phyloP scores from a whole-genome alignment of 2,888 invertebrate genomes.

The Leptura quadrifasciata region DNA sequence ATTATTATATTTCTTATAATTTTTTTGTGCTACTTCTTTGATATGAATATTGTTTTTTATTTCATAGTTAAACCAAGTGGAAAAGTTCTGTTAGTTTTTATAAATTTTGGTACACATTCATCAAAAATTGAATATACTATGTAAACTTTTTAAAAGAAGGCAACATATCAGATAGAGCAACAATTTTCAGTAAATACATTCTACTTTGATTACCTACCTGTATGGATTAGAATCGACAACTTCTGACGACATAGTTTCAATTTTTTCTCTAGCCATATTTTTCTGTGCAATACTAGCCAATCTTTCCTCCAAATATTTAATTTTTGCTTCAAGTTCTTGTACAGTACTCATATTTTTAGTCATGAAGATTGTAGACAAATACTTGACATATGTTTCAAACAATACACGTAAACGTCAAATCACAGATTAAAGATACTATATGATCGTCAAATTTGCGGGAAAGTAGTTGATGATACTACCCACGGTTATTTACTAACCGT shows the following conservation, averaged over 20 bases:
- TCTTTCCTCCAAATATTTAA: slow-evolving; percentile 80
- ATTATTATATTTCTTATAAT: no score
- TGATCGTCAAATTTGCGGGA: slow-evolving; percentile 15
- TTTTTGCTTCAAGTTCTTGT: slow-evolving; percentile 78
- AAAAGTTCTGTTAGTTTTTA: no score
- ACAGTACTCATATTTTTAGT: slow-evolving; percentile 77
- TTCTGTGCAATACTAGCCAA: slow-evolving; percentile 70
- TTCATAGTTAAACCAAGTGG: no score
- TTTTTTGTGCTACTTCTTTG: no score
- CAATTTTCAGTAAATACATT: no score
- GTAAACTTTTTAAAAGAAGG: no score
- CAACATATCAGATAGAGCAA: no score
- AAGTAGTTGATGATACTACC: background rate
- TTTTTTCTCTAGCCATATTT: slow-evolving; percentile 77
- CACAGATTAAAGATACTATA: no score
- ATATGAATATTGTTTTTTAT: no score
- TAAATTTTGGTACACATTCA: no score
- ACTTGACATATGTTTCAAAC: slow-evolving; percentile 22
- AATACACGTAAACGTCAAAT: slow-evolving; percentile 27
- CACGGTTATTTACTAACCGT: no score
- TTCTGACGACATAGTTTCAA: slow-evolving; percentile 94
- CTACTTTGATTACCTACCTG: slow-evolving; percentile 77
- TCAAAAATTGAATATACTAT: no score
- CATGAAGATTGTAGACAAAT: slow-evolving; percentile 16
- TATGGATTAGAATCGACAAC: slow-evolving; percentile 99